A percentile compares a stretch with the other conserved stretches of the same genome.
Evolutionary conservation across 2,888 invertebrate species (phyloP).

Genomic region (Drosophila mercatorum): DNA sequence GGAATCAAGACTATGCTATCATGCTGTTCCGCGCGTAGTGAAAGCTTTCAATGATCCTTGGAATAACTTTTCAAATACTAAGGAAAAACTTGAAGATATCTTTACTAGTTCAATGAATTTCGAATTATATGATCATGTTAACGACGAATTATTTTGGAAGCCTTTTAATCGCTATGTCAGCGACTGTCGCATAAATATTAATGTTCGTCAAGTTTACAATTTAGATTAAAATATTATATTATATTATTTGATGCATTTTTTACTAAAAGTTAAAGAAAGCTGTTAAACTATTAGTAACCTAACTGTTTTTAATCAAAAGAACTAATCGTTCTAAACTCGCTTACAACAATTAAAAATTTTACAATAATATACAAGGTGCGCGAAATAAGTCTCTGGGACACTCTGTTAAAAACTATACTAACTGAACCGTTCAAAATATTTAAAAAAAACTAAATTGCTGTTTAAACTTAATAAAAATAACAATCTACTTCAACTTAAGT

Average conservation of each 20-base stretch:
- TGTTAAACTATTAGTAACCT: not conserved
- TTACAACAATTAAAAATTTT: too few species aligned
- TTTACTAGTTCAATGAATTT: constrained; percentile 8
- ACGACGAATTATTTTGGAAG: constrained; percentile 85
- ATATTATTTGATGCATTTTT: too few species aligned
- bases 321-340: too few species aligned
- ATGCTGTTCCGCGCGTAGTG: constrained; percentile 96
- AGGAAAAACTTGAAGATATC: constrained; percentile 17
- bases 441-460: too few species aligned
- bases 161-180: constrained; percentile 87
- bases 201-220: constrained; percentile 94
- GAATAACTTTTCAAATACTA: constrained; percentile 69
- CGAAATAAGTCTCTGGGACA: too few species aligned
- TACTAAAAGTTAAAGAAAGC: not conserved
- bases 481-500: too few species aligned
- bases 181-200: constrained; percentile 95
- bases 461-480: too few species aligned
- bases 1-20: constrained; percentile 93
- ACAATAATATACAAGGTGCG: too few species aligned
- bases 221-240: not conserved
- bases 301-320: too few species aligned
- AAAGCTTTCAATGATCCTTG: constrained; percentile 85
- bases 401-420: too few species aligned
- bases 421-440: too few species aligned
- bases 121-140: constrained; percentile 73